Percentiles rank a stretch among this genome's conserved stretches.
These are phyloP conservation scores for Lutjanus campechanus DNA, from an alignment of 2,797 vertebrate species.

Conservation along the genomic window DNA sequence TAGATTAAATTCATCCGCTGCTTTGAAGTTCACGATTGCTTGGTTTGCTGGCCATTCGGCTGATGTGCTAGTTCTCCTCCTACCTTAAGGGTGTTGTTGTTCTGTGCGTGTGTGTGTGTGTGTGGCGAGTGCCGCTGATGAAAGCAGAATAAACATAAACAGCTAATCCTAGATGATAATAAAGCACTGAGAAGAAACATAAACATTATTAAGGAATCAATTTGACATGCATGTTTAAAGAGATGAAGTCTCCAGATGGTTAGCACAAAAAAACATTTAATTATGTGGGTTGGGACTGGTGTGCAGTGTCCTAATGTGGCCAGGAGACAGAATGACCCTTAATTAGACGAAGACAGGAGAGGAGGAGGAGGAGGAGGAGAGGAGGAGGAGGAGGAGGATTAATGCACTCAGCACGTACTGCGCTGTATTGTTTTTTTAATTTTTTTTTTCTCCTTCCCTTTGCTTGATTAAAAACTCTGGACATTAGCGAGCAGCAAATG, in stretches of 20 bases:
- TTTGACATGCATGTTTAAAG: conserved; percentile 82
- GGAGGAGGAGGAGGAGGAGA: conserved; percentile 44
- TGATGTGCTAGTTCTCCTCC: conserved; percentile 31
- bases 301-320: conserved; percentile 76
- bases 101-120: conserved; percentile 15
- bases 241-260: conserved; percentile 82
- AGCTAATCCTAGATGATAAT: conserved; percentile 81
- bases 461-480: conserved; percentile 82
- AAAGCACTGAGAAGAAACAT: conserved; percentile 76
- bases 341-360: conserved; percentile 80
- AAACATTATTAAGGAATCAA: conserved; percentile 84
- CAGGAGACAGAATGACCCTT: conserved; percentile 84
- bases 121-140: conserved; percentile 27
- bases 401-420: conserved; percentile 63
- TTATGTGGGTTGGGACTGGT: conserved; percentile 77
- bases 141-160: conserved; percentile 71
- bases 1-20: conserved; percentile 45
- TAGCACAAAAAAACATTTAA: conserved; percentile 79
- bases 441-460: conserved; percentile 6
- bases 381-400: conserved; percentile 64
- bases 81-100: conserved; percentile 60
- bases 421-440: conserved; percentile 38
- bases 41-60: conserved; percentile 39
- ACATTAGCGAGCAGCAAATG: conserved; percentile 70
- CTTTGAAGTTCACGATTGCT: conserved; percentile 70